phyloP scores from a whole-genome alignment of 2,888 invertebrate genomes.

The Meteorus colon region DNA sequence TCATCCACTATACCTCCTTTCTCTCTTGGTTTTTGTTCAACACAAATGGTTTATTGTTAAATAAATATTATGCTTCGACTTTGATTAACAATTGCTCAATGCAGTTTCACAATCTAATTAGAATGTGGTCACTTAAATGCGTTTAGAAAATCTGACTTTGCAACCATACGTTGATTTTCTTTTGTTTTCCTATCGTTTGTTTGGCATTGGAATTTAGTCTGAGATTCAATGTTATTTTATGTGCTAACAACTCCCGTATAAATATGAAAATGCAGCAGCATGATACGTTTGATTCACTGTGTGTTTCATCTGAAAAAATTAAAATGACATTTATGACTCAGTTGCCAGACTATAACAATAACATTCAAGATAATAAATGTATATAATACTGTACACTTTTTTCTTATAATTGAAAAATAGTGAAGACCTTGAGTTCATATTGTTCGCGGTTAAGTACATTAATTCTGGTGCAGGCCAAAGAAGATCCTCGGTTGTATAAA shows the following conservation, averaged over 20 bases:
- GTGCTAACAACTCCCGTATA: no score
- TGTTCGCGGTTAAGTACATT: not conserved
- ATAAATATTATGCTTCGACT: no score
- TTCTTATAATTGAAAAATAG: not conserved
- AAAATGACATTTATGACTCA: not conserved
- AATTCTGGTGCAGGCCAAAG: not conserved
- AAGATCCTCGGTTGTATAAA: not conserved
- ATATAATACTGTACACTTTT: not conserved
- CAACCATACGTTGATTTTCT: not conserved
- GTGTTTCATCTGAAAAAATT: not conserved
- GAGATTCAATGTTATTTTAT: no score
- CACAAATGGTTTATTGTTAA: no score
- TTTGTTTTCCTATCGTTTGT: not conserved
- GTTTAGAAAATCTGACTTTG: not conserved
- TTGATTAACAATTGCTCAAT: not conserved
- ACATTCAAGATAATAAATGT: conserved; percentile 3
- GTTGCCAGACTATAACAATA: conserved; percentile 16
- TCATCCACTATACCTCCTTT: not conserved
- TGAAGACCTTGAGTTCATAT: not conserved
- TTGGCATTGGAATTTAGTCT: no score
- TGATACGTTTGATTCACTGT: not conserved
- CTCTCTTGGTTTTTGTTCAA: no score
- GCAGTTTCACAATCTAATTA: not conserved
- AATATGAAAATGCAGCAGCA: not conserved
- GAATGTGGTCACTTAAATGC: not conserved